Conservation (phyloP, 2,113 vertebrate species). For the Xerus inauris region DNA sequence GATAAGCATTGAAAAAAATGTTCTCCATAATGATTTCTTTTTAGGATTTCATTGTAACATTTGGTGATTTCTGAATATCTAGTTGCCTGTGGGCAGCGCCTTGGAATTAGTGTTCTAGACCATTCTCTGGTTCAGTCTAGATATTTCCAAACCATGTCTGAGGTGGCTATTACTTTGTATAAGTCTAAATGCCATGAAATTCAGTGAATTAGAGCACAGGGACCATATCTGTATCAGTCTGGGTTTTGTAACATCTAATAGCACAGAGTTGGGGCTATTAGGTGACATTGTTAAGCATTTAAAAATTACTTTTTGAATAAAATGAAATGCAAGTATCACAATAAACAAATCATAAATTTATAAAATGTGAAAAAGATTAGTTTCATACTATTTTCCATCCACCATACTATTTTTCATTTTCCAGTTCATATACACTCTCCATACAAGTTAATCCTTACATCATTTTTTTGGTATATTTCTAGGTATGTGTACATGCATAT, state of each 20-base stretch:
- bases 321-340: neutral
- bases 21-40: neutral
- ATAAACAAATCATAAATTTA: neutral
- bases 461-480: neutral
- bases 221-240: neutral
- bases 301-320: constrained; percentile 28
- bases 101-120: neutral
- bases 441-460: neutral
- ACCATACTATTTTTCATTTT: too few species aligned
- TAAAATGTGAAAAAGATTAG: constrained; percentile 16
- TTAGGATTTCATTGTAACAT: neutral
- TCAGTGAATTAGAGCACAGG: neutral
- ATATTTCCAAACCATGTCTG: neutral
- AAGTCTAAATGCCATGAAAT: neutral
- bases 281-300: neutral
- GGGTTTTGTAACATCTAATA: neutral
- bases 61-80: neutral
- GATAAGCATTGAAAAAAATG: neutral
- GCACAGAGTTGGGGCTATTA: neutral
- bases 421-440: neutral
- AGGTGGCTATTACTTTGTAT: neutral
- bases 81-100: neutral
- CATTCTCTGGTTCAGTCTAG: neutral
- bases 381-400: neutral
- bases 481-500: neutral